Percentiles rank a stretch among this genome's conserved stretches.
These are phyloP conservation scores for Panzeria rudis DNA, from an alignment of 2,888 invertebrate genomes.

Conservation along the genomic window DNA sequence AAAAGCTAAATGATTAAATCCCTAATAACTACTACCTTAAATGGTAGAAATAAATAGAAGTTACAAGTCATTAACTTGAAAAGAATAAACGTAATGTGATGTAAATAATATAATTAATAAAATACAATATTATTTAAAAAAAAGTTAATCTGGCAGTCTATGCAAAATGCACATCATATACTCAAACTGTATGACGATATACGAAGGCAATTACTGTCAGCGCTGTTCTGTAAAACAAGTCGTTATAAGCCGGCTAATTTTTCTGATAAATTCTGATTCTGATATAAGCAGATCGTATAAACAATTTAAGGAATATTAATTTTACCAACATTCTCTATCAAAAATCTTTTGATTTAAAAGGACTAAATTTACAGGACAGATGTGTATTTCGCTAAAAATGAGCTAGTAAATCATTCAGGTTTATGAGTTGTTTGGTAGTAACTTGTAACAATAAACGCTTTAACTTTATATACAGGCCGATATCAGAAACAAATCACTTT, in stretches of 20 bases:
- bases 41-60: constrained; percentile 29
- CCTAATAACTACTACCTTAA: constrained; percentile 33
- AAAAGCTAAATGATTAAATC: constrained; percentile 20
- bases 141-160: not conserved
- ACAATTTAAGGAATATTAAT: too few relatives aligned
- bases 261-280: not conserved
- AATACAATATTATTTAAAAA: not conserved
- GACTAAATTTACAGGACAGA: not conserved
- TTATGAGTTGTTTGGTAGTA: too few relatives aligned
- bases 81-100: not conserved
- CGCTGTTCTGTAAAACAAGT: too few relatives aligned
- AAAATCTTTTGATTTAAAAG: too few relatives aligned
- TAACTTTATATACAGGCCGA: too few relatives aligned
- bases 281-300: not conserved
- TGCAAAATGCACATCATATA: too few relatives aligned
- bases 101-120: not conserved
- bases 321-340: too few relatives aligned
- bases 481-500: too few relatives aligned
- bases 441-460: too few relatives aligned
- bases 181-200: not conserved
- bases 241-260: too few relatives aligned
- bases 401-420: too few relatives aligned
- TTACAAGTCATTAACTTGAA: constrained; percentile 24
- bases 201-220: not conserved
- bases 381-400: too few relatives aligned